These are phyloP conservation scores for Venusia cambrica DNA, from an alignment of 2,888 invertebrate genomes.

Conservation along the genomic window DNA sequence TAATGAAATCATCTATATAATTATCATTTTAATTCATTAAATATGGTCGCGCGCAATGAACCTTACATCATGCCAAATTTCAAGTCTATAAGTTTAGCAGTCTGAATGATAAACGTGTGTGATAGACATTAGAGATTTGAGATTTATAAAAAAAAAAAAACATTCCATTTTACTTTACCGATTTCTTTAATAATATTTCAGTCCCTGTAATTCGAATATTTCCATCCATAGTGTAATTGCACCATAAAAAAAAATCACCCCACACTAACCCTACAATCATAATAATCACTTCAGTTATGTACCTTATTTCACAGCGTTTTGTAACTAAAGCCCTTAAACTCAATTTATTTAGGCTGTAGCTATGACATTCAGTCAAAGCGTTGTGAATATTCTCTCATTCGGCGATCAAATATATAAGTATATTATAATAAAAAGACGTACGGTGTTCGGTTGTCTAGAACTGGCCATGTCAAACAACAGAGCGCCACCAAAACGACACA, in stretches of 20 bases:
- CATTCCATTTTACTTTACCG: too few relatives aligned
- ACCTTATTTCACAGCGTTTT: slow-evolving; percentile 17
- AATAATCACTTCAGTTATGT: slow-evolving; percentile 78
- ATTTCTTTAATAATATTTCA: too few relatives aligned
- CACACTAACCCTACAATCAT: slow-evolving; percentile 42
- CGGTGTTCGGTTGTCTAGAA: slow-evolving; percentile 83
- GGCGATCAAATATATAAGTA: slow-evolving; percentile 12
- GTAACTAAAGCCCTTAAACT: too few relatives aligned
- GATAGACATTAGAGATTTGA: too few relatives aligned
- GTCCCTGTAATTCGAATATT: too few relatives aligned
- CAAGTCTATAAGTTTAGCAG: not conserved
- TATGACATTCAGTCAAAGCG: not conserved
- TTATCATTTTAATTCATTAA: too few relatives aligned
- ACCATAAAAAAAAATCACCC: slow-evolving; percentile 15
- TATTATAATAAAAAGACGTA: slow-evolving; percentile 55
- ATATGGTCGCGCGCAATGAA: too few relatives aligned
- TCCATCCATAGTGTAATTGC: too few relatives aligned
- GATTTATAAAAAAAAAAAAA: too few relatives aligned
- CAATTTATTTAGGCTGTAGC: too few relatives aligned
- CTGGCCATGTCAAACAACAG: slow-evolving; percentile 88
- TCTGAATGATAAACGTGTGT: not conserved
- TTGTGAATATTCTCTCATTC: slow-evolving; percentile 12
- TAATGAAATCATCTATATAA: too few relatives aligned
- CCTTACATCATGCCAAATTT: too few relatives aligned
- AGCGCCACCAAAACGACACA: slow-evolving; percentile 83